Evolutionary conservation across 2,888 invertebrate species (phyloP), one percentile per base, ranked within the genome.

Genomic region (Folsomia candida): DNA sequence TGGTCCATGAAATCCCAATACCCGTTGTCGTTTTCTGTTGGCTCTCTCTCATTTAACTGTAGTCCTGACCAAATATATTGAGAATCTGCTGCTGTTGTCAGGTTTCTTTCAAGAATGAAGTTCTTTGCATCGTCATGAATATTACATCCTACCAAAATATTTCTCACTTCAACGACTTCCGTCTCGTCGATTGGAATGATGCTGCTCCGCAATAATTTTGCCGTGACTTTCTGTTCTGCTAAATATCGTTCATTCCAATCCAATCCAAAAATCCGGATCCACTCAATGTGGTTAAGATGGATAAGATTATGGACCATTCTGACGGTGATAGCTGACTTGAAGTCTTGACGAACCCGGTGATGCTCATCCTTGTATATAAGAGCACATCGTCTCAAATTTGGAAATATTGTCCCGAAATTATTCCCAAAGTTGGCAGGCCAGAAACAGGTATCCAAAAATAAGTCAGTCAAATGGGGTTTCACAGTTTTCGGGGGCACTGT

Each of bases 31-130:
- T 29, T 6, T 4, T 69, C 25, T 24, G 63, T 24, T n/a, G 2
- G 57, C 1, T 60, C 71, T 25, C 28, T 37, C 22, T 69, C 58
- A 22, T 59, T 28, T 18, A 57, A n/a, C 24, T 9, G 14, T 6
- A n/a, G 37, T 0, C 70, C 65, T 20, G 6, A 51, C 70, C 73
- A 70, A n/a, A n/a, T n/a, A n/a, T n/a, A n/a, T n/a, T n/a, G n/a
- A n/a, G n/a, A n/a, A n/a, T 4, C n/a, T 37, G 2, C 26, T 24
- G 28, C 25, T 24, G 9, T 54, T 47, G 11, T 9, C n/a, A 28
- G 61, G n/a, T 61, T 20, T 51, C 59, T 70, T 26, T 58, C 61
- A 2, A 70, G 28, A 11, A 47, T n/a, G 24, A 66, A 73, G 37
- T 63, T 70, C 3, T 9, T 25, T 0, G 70, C 28, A n/a, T 28